Evolutionary conservation across 2,113 vertebrate species (phyloP), one percentile per base, ranked within the genome.

Genomic region (Hystrix brachyura): DNA sequence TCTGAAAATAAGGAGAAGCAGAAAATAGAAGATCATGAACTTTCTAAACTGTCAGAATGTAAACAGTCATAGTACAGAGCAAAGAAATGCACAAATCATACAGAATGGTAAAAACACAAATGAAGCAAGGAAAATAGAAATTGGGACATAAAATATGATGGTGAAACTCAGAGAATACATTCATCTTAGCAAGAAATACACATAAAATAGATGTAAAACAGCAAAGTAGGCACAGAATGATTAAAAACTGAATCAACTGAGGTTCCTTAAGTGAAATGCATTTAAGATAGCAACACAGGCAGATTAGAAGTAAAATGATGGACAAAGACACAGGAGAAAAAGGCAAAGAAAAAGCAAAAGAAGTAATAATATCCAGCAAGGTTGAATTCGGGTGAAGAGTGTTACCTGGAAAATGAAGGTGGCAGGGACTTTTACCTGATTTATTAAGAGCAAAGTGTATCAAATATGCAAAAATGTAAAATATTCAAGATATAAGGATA

Each of bases 81-180:
- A 90, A 90, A 87, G 46, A 87, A 53, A 87, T 32, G 9, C 38
- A 60, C 67, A 83, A 87, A 79, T 92, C 38, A 46, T 17, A 48
- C 25, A 76, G 43, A 57, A 87, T 86, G 11, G 53, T 86, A 64
- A 89, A 92, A 89, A 51, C 43, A 74, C 17, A 87, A 94, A 74
- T 23, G 23, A 72, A 87, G 2, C 48, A 74, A 60, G 87, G 83
- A 60, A 94, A 83, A 72, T 4, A 87, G 71, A 85, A 81, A 82
- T 46, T 18, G 94, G 34, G 59, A 25, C 38, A 72, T 83, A 90
- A 95, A 57, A 85, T 85, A 69, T 0, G 17, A 46, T 46, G 57
- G 59, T 51, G 15, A 23, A 59, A 64, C 59, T 87, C 76, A 23
- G 86, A 79, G 76, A 95, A 94, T 21, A 15, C 17, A 38, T 79